Base-by-base conservation (phyloP, 2,888 invertebrate species). In the Schizotus pectinicornis region DNA sequence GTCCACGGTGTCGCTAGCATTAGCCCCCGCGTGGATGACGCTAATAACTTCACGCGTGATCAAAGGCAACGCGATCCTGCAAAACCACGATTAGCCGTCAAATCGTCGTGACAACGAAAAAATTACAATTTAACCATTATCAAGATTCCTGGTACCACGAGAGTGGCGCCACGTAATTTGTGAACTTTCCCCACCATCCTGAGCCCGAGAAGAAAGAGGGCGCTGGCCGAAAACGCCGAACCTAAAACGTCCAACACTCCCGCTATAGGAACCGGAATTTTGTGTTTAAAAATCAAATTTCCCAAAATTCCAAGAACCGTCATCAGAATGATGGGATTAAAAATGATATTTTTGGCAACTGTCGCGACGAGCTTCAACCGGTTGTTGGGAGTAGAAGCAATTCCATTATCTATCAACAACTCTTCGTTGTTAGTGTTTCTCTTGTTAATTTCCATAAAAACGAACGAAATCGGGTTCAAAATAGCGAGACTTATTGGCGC, bases 401-500 rank as follows among this genome's bases (percentile, higher is more conserved):
- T 47, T 34, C 70, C 67, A 13, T 70, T 70, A 57, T 75, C 74
- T 3, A 74, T 38, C 7, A 73, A 55, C 1, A 68, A 61, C 39
- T 67, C 68, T 22, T 65, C 50, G 63, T 47, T 58, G 32, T 59
- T 64, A 49, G 48, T 87, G 54, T 33, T 72, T 86, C 88, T 62
- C 57, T 76, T 75, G 3, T 73, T 71, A 41, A 95, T 86, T 81
- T 98, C 97, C 86, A 98, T 87, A 59, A 97, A 78, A 3, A 94
- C 82, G 78, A 97, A 94, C 13, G 94, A 94, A 64, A 97, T 85
- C 0, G 97, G 97, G 80, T 98, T 98, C 22, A 98, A 81, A 68
- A 97, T 88, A 1, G 94, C 92, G 61, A 98, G 81, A 37, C 95
- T 96, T 75, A 97, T 94, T 0, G 98, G 98, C 7, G 96, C 95